A percentile compares a stretch with the other conserved stretches of the same genome.
Conservation (phyloP, 2,797 vertebrate species). For the Astyanax mexicanus region DNA sequence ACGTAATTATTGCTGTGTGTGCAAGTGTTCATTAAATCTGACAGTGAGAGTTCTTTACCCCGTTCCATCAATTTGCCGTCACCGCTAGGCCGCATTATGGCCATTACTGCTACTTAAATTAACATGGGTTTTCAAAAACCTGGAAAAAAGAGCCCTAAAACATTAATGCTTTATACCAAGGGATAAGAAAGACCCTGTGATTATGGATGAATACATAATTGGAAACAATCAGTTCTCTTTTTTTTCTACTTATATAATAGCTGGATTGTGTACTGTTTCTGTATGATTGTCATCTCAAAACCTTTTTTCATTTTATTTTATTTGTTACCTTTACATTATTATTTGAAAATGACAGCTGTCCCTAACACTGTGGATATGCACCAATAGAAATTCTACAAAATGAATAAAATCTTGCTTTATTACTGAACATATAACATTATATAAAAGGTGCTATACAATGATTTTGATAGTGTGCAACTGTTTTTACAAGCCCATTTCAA, state of each 20-base stretch:
- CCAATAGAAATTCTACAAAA: too few species aligned
- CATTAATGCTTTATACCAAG: slow-evolving; percentile 14
- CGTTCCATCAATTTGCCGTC: slow-evolving; percentile 29
- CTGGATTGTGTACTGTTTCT: neutral
- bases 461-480: too few species aligned
- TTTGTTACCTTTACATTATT: neutral
- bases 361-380: too few species aligned
- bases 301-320: neutral
- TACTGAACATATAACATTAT: too few species aligned
- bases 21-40: slow-evolving; percentile 58
- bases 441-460: too few species aligned
- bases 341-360: too few species aligned
- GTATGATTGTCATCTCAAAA: neutral
- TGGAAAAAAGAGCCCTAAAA: slow-evolving; percentile 20
- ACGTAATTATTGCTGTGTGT: slow-evolving; percentile 52
- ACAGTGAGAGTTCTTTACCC: slow-evolving; percentile 47
- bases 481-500: too few species aligned
- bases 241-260: neutral
- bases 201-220: neutral
- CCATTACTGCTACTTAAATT: slow-evolving; percentile 52
- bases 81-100: slow-evolving; percentile 42
- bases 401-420: too few species aligned
- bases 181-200: slow-evolving; percentile 4
- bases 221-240: neutral
- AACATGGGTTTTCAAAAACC: slow-evolving; percentile 45